A percentile compares a stretch with the other conserved stretches of the same genome.
Evolutionary conservation across 2,888 invertebrate species (phyloP).

Genomic region (Sinodicranocentrus sp.): DNA sequence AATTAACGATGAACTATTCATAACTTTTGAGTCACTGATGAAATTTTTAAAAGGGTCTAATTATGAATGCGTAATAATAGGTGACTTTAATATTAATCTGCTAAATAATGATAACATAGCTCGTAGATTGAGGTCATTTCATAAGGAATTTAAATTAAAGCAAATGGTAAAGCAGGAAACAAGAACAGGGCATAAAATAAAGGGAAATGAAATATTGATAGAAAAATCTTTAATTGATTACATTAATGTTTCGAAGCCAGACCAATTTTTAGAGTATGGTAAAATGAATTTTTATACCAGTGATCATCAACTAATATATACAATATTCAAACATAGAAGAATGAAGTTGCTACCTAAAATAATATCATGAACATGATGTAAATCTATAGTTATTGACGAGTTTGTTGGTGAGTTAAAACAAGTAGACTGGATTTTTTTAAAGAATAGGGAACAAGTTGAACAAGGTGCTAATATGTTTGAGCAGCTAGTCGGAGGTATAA

Average conservation of each 20-base stretch:
- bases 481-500: no score
- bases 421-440: no score
- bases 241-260: slow-evolving; percentile 1
- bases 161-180: background rate
- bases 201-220: background rate
- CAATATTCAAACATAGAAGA: background rate
- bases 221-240: slow-evolving; percentile 11
- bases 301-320: slow-evolving; percentile 14
- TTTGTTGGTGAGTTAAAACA: no score
- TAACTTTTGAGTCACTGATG: no score
- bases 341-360: background rate
- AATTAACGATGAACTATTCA: no score
- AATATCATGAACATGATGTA: slow-evolving; percentile 8
- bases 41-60: no score
- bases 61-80: background rate
- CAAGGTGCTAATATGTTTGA: no score
- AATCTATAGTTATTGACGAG: no score
- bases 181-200: background rate
- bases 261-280: background rate
- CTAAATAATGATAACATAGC: background rate
- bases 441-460: no score
- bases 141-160: slow-evolving; percentile 8
- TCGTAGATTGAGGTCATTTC: no score
- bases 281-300: background rate
- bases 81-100: slow-evolving; percentile 26